Evolutionary conservation across 53 echinoderm and acorn worm species (phyloP).

Genomic region (Hippasteria phrygiana): DNA sequence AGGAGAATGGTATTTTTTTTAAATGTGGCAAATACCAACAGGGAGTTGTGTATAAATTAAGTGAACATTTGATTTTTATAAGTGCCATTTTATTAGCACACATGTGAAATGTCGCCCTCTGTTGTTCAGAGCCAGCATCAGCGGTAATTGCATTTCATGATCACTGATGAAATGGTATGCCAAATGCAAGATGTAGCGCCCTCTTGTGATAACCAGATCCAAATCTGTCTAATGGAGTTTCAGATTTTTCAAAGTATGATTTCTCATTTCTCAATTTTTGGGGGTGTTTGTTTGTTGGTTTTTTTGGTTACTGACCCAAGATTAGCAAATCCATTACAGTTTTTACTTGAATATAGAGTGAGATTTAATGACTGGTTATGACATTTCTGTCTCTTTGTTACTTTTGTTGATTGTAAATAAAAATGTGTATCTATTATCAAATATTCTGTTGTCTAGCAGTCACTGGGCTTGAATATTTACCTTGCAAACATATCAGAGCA

Average conservation of each 20-base stretch:
- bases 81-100: conserved; percentile 4
- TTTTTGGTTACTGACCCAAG: too few relatives aligned
- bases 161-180: neutral
- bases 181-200: conserved; percentile 12
- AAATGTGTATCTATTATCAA: too few relatives aligned
- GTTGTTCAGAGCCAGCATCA: conserved; percentile 11
- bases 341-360: too few relatives aligned
- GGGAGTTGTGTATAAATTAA: neutral
- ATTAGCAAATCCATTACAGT: too few relatives aligned
- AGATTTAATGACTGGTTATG: too few relatives aligned
- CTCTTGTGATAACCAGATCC: conserved; percentile 38
- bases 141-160: neutral
- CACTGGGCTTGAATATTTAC: too few relatives aligned
- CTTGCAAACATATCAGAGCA: too few relatives aligned
- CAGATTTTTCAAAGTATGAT: neutral
- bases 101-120: conserved; percentile 44
- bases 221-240: neutral
- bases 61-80: neutral
- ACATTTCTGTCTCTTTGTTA: too few relatives aligned
- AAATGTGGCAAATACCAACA: neutral
- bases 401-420: too few relatives aligned
- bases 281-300: too few relatives aligned
- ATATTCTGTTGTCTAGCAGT: too few relatives aligned
- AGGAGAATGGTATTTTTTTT: neutral
- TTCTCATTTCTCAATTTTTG: neutral